phyloP scores from a whole-genome alignment of 2,113 vertebrate species.

The Albula glossodonta region DNA sequence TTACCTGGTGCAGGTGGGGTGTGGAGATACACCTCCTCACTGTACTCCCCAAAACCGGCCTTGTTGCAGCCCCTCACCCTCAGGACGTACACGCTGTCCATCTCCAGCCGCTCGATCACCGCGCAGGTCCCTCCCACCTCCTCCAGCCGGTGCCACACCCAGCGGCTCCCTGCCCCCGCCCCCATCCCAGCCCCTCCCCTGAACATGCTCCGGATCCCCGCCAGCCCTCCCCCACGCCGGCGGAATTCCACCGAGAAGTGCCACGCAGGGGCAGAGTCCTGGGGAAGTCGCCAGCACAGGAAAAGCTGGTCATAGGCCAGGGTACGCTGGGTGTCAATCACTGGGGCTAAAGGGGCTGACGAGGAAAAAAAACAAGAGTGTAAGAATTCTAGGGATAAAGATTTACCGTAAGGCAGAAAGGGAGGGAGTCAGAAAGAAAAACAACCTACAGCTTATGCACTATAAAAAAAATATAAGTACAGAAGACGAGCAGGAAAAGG shows the following conservation, averaged over 20 bases:
- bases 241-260: slow-evolving; percentile 92
- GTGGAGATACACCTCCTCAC: slow-evolving; percentile 94
- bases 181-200: slow-evolving; percentile 72
- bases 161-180: slow-evolving; percentile 80
- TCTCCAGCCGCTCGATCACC: slow-evolving; percentile 86
- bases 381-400: no score
- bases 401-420: no score
- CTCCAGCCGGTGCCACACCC: slow-evolving; percentile 88
- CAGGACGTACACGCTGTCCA: slow-evolving; percentile 88
- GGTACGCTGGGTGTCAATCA: slow-evolving; percentile 93
- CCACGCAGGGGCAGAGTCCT: slow-evolving; percentile 86
- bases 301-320: slow-evolving; percentile 96
- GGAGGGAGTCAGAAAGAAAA: no score
- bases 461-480: no score
- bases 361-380: background rate
- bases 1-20: slow-evolving; percentile 90
- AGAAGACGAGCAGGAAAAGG: no score
- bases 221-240: slow-evolving; percentile 76
- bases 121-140: slow-evolving; percentile 85
- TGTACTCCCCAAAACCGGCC: slow-evolving; percentile 90
- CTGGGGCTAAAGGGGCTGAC: slow-evolving; percentile 86
- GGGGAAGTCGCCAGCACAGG: slow-evolving; percentile 89
- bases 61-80: slow-evolving; percentile 91
- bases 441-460: no score
- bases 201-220: slow-evolving; percentile 66